Evolutionary conservation across 2,797 vertebrate genomes (phyloP), one percentile per base, ranked within the genome.

Genomic region (Rhinoraja longicauda): DNA sequence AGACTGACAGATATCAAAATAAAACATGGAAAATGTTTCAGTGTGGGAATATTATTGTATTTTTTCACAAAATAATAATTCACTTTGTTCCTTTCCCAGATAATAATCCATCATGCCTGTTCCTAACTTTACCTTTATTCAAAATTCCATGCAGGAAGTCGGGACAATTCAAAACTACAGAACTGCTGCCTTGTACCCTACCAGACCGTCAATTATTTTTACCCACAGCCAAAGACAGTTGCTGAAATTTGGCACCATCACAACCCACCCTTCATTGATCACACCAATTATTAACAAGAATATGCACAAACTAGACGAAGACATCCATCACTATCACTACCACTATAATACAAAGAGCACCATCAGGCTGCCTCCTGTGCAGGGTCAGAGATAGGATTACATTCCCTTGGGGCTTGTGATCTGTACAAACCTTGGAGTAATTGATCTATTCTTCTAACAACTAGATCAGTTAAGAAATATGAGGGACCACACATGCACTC

Each of bases 51-150:
- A n/a, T 10, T 70, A n/a, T 75, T 75, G 24, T 26, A 70, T 4
- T 1, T 4, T 75, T 70, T 45, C 32, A 12, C 10, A 62, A 86
- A 84, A 24, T 8, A 53, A 57, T n/a, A 45, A 2, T 90, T 93
- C 92, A 45, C 73, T 88, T 93, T 94, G 93, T 94, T 94, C 93
- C 76, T 84, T 93, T 93, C 94, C 94, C 94, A 95, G 93, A 93
- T 32, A 93, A 93, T 93, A 93, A 94, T 92, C 91, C 73, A 93
- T 92, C 93, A 62, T 88, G 57, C 93, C 36, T 29, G 73, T 4
- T n/a, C 67, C 90, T 29, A 12, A n/a, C 13, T 59, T 86, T 7
- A 86, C 26, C n/a, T 36, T 9, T 94, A 94, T 9, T 88, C 93
- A 93, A 93, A 94, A 93, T 93, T 93, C 79, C 92, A 93, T 78